These are phyloP conservation scores for Eretmochelys imbricata DNA, from an alignment of 2,113 vertebrate genomes.

Conservation along the genomic window DNA sequence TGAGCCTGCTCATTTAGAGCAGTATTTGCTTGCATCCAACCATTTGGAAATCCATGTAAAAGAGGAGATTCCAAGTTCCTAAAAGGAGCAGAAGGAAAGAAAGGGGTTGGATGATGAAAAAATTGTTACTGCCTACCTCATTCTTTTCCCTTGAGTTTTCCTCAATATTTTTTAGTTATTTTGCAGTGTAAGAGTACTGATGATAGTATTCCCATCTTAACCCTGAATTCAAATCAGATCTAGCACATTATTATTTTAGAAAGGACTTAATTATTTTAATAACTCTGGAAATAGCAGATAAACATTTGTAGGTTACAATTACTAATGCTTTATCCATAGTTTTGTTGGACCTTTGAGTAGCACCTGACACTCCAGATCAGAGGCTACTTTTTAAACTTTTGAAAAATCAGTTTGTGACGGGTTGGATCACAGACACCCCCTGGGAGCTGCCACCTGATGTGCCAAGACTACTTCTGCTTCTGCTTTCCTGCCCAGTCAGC, in stretches of 20 bases:
- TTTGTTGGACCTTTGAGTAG: constrained; percentile 65
- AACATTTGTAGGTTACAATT: constrained; percentile 70
- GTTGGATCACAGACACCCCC: no score
- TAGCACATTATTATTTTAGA: constrained; percentile 20
- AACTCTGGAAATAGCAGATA: constrained; percentile 63
- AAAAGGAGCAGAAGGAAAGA: constrained; percentile 6
- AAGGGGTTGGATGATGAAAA: not conserved
- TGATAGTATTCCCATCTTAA: not conserved
- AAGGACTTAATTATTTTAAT: constrained; percentile 29
- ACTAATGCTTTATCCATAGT: constrained; percentile 65
- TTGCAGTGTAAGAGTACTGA: not conserved
- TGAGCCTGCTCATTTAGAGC: constrained; percentile 38
- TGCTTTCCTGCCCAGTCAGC: no score
- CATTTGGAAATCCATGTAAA: constrained; percentile 3
- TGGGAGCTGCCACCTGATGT: no score
- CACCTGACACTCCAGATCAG: constrained; percentile 47
- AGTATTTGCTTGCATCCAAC: constrained; percentile 39
- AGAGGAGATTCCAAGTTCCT: not conserved
- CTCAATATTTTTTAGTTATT: not conserved
- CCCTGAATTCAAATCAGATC: constrained; percentile 13
- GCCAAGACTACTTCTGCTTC: no score
- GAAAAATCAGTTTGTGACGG: constrained; percentile 63
- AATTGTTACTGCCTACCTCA: not conserved
- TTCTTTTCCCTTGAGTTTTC: not conserved
- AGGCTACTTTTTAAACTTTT: constrained; percentile 60